Evolutionary conservation across 2,797 vertebrate species (phyloP).

Genomic region (Anas flavirostris): DNA sequence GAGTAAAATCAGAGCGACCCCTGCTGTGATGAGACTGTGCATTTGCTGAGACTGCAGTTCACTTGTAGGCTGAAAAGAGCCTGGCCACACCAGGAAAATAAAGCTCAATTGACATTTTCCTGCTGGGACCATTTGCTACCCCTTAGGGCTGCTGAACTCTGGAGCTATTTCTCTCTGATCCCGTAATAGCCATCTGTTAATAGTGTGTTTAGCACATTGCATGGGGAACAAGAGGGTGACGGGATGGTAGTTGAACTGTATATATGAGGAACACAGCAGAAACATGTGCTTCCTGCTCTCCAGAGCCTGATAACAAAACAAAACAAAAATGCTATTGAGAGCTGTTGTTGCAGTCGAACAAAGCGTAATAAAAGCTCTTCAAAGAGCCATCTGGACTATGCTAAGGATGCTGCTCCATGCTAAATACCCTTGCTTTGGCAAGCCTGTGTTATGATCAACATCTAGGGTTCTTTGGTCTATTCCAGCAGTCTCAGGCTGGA

Average conservation of each 20-base stretch:
- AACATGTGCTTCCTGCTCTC: conserved; percentile 53
- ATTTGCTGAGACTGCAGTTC: conserved; percentile 59
- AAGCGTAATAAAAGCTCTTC: conserved; percentile 54
- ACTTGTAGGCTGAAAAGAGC: neutral
- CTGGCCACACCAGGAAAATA: conserved; percentile 35
- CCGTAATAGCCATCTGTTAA: conserved; percentile 62
- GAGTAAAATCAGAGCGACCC: neutral
- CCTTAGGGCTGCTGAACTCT: conserved; percentile 53
- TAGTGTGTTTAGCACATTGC: conserved; percentile 22
- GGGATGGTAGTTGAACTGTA: conserved; percentile 17
- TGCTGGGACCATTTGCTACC: conserved; percentile 62
- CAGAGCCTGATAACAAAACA: conserved; percentile 49
- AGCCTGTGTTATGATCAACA: neutral
- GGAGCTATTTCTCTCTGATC: conserved; percentile 49
- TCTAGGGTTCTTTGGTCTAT: neutral
- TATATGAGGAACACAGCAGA: conserved; percentile 47
- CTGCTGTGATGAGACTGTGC: neutral
- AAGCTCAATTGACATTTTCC: conserved; percentile 58
- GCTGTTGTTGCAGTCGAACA: conserved; percentile 56
- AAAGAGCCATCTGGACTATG: conserved; percentile 67
- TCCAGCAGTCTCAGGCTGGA: neutral
- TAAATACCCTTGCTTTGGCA: conserved; percentile 43
- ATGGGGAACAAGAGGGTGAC: conserved; percentile 39
- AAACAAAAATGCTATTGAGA: conserved; percentile 57
- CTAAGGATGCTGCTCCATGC: conserved; percentile 43